Conservation (phyloP, 2,797 vertebrate genomes). For the Hippoglossus hippoglossus region DNA sequence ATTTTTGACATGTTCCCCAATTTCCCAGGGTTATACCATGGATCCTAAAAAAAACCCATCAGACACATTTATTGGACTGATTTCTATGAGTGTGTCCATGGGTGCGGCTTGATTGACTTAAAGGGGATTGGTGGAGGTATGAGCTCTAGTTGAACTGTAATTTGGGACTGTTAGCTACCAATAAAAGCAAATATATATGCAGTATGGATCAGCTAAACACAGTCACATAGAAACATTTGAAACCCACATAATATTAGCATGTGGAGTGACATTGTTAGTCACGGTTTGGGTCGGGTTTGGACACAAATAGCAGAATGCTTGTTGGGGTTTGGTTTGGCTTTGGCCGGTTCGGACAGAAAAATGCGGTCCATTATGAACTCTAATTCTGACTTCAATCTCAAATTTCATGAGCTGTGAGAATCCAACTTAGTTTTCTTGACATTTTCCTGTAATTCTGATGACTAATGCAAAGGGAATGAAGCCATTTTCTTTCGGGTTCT, state of each 20-base stretch:
- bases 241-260: neutral
- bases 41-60: too few species aligned
- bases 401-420: conserved; percentile 29
- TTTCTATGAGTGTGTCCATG: too few species aligned
- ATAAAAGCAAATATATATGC: conserved; percentile 9
- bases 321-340: too few species aligned
- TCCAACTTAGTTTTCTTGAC: neutral
- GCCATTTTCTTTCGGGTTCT: conserved; percentile 3
- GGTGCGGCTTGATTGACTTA: too few species aligned
- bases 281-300: too few species aligned
- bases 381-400: conserved; percentile 2
- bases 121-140: too few species aligned
- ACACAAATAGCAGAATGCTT: neutral
- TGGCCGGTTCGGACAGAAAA: too few species aligned
- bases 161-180: conserved; percentile 13
- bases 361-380: too few species aligned
- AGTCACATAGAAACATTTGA: neutral
- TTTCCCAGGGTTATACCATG: too few species aligned
- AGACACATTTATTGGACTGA: too few species aligned
- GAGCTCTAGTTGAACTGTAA: neutral
- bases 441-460: conserved; percentile 18
- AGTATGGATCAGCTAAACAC: neutral
- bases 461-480: neutral
- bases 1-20: too few species aligned
- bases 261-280: neutral